Evolutionary conservation across 2,113 vertebrate species (phyloP).

Genomic region (Phrynosoma blainvillii): DNA sequence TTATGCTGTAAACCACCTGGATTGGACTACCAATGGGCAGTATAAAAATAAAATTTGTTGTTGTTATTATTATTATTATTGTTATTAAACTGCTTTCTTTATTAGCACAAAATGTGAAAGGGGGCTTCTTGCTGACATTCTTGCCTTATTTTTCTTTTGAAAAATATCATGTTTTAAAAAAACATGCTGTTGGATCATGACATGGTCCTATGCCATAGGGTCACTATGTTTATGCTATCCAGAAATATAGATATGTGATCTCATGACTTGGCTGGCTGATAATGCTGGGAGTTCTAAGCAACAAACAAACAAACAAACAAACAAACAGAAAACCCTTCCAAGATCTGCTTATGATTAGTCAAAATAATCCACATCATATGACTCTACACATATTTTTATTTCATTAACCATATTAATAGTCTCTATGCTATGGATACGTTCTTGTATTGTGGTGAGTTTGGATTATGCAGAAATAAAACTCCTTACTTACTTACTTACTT

Average conservation of each 20-base stretch:
- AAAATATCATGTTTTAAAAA: not conserved
- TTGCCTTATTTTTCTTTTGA: not conserved
- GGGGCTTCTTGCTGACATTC: not conserved
- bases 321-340: no score
- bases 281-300: not conserved
- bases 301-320: no score
- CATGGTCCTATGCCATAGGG: not conserved
- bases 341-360: not conserved
- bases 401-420: not conserved
- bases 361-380: not conserved
- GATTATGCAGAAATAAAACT: not conserved
- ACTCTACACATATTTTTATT: not conserved
- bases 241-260: not conserved
- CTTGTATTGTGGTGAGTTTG: not conserved
- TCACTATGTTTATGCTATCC: not conserved
- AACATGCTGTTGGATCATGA: not conserved
- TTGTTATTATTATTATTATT: no score
- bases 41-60: no score
- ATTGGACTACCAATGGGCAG: no score
- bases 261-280: not conserved
- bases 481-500: not conserved
- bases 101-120: not conserved
- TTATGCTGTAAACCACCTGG: no score
- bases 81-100: not conserved
- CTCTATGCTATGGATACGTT: no score